phyloP scores from a whole-genome alignment of 2,888 invertebrate genomes.

The Zygaena filipendulae region DNA sequence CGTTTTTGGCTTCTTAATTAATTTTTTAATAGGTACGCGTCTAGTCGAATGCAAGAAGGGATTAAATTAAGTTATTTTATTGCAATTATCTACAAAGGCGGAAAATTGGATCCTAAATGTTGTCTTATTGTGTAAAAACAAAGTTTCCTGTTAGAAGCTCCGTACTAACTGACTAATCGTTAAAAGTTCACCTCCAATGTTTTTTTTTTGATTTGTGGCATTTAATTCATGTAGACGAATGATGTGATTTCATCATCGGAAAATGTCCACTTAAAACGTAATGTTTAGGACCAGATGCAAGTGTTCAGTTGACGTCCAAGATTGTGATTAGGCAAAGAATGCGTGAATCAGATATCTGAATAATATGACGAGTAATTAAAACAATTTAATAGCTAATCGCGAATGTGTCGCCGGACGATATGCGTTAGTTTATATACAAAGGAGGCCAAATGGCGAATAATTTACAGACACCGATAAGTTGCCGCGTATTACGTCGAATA shows the following conservation, averaged over 20 bases:
- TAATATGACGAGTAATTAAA: slow-evolving; percentile 29
- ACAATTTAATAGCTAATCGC: slow-evolving; percentile 15
- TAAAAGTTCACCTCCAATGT: too few species aligned
- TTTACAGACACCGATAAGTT: slow-evolving; percentile 18
- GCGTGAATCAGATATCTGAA: slow-evolving; percentile 55
- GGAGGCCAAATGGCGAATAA: slow-evolving; percentile 18
- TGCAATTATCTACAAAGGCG: too few species aligned
- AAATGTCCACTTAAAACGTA: too few species aligned
- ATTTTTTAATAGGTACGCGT: slow-evolving; percentile 48
- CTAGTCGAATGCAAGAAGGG: slow-evolving; percentile 67
- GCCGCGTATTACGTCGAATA: slow-evolving; percentile 22
- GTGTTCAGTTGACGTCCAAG: slow-evolving; percentile 64
- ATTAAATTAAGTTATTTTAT: too few species aligned
- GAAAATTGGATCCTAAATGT: too few species aligned
- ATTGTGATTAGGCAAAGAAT: slow-evolving; percentile 58
- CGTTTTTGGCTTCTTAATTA: slow-evolving; percentile 65
- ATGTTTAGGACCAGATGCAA: slow-evolving; percentile 52
- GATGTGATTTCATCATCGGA: too few species aligned
- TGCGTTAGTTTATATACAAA: not conserved
- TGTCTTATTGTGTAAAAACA: too few species aligned
- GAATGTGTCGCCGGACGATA: too few species aligned
- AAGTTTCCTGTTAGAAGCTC: too few species aligned
- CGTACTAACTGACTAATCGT: too few species aligned
- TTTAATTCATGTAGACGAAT: too few species aligned
- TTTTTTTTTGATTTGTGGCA: too few species aligned